Base-by-base conservation (phyloP, 2,888 invertebrate genomes). In the Gortyna flavago region DNA sequence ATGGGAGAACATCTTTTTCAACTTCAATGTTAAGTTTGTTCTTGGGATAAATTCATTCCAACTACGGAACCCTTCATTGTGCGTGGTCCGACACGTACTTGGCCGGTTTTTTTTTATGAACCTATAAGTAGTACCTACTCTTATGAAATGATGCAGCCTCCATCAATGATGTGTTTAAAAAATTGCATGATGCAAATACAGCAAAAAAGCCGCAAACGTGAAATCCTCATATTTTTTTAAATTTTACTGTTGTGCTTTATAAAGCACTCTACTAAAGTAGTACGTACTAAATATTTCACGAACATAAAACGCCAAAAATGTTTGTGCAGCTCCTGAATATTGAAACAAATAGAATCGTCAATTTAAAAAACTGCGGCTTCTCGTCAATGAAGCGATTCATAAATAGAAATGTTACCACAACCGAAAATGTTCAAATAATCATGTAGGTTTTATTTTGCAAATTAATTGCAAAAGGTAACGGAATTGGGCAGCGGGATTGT, bases 361-460 rank as follows among this genome's bases (percentile, higher is more conserved):
- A 72, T 80, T 65, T 67, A 18, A 76, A 76, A 65, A 68, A n/a
- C 16, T n/a, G 11, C 18, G 21, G n/a, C 32, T 38, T 35, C 38
- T 69, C 68, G 70, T 84, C 9, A 68, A 76, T 64, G 67, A 66
- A 69, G 70, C 44, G 41, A 80, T 61, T 65, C 16, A 70, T 67
- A 51, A 78, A 72, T 41, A 69, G 8, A 38, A 29, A 59, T 25
- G 54, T 68, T 67, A 41, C 54, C 66, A 71, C 35, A 72, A 35
- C 21, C 13, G 8, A 54, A 54, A 65, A n/a, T 64, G n/a, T 57
- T n/a, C 35, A 66, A 29, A 35, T 51, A 11, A 29, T 11, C 32
- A 1, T 69, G 64, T 38, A 18, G 21, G 21, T 35, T 38, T 41
- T 6, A 74, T 67, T 72, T 70, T 70, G 21, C 29, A 29, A 72